A percentile compares a stretch with the other conserved stretches of the same genome.
These are phyloP conservation scores for Danaus melanippus DNA, from an alignment of 1,140 invertebrate genomes.

Conservation along the genomic window DNA sequence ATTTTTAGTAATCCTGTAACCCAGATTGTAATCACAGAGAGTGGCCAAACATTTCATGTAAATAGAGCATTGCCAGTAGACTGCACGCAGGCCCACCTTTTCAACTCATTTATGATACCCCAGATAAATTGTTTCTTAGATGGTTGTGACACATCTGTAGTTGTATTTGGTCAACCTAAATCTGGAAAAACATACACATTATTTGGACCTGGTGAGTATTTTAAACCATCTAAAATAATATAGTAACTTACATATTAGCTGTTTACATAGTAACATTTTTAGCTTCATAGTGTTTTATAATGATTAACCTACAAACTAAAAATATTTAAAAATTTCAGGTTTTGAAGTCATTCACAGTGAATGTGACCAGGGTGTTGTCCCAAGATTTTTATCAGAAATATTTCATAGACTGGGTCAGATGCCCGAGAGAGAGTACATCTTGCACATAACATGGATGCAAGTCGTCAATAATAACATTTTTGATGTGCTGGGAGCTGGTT, in stretches of 20 bases:
- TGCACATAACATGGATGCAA: conserved; percentile 79
- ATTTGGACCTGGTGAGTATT: conserved; percentile 75
- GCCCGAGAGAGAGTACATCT: conserved; percentile 73
- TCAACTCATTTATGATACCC: conserved; percentile 62
- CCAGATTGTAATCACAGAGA: conserved; percentile 72
- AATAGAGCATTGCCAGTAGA: conserved; percentile 75
- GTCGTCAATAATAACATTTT: conserved; percentile 73
- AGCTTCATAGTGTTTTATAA: conserved; percentile 2
- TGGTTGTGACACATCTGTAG: conserved; percentile 81
- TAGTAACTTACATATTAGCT: conserved; percentile 1
- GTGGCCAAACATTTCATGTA: conserved; percentile 73
- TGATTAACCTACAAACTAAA: neutral
- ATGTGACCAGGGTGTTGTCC: conserved; percentile 83
- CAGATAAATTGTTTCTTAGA: conserved; percentile 77
- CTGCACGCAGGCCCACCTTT: conserved; percentile 64
- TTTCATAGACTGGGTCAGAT: conserved; percentile 77
- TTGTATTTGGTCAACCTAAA: conserved; percentile 84
- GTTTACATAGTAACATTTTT: neutral
- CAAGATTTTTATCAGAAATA: conserved; percentile 81
- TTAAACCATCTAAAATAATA: neutral
- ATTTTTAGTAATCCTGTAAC: conserved; percentile 71
- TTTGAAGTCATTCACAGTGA: conserved; percentile 79
- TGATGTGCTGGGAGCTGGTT: conserved; percentile 73
- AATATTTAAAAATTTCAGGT: conserved; percentile 50
- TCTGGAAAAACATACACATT: conserved; percentile 86